phyloP scores from a whole-genome alignment of 1,140 invertebrate genomes.

The Laodelphax striatellus region DNA sequence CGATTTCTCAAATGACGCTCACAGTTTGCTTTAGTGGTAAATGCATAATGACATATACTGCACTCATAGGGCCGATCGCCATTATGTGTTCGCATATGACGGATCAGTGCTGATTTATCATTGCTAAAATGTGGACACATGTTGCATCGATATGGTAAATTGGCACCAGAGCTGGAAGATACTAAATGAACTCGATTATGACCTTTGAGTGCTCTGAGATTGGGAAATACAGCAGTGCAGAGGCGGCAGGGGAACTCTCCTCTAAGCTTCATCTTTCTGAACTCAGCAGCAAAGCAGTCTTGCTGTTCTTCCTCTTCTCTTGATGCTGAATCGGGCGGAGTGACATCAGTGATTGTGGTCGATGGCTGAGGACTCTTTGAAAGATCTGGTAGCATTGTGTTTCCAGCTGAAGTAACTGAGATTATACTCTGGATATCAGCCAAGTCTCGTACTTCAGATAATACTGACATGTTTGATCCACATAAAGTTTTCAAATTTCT shows the following conservation, averaged over 20 bases:
- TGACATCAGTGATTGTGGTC: conserved; percentile 15
- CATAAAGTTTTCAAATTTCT: too few relatives aligned
- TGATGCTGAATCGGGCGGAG: conserved; percentile 18
- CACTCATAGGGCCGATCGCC: conserved; percentile 92
- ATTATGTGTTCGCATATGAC: conserved; percentile 87
- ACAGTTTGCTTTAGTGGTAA: conserved; percentile 90
- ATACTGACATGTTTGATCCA: neutral
- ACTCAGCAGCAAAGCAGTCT: conserved; percentile 65
- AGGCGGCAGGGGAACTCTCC: conserved; percentile 81
- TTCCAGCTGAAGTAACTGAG: conserved; percentile 38
- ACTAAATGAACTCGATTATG: conserved; percentile 68
- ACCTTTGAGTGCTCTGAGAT: conserved; percentile 77
- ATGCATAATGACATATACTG: conserved; percentile 84
- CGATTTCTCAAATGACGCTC: conserved; percentile 81
- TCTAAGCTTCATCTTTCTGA: conserved; percentile 71
- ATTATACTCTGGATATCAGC: conserved; percentile 78
- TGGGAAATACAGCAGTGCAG: conserved; percentile 72
- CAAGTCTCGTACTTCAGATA: conserved; percentile 46
- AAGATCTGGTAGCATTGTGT: conserved; percentile 15
- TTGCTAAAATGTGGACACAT: conserved; percentile 82
- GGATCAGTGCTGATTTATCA: conserved; percentile 79
- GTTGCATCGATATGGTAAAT: conserved; percentile 64
- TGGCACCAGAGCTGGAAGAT: conserved; percentile 44
- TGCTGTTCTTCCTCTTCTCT: conserved; percentile 57
- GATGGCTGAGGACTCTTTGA: conserved; percentile 22